phyloP scores from a whole-genome alignment of 2,888 invertebrate genomes.

The Macroteleia sp. region DNA sequence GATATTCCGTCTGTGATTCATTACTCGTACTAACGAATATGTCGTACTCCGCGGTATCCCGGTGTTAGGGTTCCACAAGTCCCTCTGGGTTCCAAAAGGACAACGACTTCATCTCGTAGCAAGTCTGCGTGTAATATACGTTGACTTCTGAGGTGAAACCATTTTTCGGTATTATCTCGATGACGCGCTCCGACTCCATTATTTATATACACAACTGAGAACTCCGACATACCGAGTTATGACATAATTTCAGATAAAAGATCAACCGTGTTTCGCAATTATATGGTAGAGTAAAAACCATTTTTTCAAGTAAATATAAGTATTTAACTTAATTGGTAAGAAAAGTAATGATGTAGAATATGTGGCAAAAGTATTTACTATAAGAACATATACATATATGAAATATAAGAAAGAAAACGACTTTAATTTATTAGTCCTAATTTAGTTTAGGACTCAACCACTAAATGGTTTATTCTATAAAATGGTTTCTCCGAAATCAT shows the following conservation, averaged over 20 bases:
- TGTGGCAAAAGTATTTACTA: too few relatives aligned
- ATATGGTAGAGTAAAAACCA: neutral
- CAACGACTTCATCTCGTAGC: constrained; percentile 73
- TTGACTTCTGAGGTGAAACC: constrained; percentile 73
- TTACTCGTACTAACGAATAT: constrained; percentile 79
- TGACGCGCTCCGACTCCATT: constrained; percentile 74
- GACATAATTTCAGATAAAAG: constrained; percentile 73
- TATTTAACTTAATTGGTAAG: too few relatives aligned
- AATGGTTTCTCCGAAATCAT: too few relatives aligned
- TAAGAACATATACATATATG: too few relatives aligned
- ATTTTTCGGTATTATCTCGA: constrained; percentile 80
- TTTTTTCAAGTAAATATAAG: neutral
- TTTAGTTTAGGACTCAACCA: too few relatives aligned
- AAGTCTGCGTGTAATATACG: constrained; percentile 31
- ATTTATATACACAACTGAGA: constrained; percentile 71
- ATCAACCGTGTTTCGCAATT: constrained; percentile 29
- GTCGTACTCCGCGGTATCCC: constrained; percentile 34
- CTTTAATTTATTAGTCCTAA: too few relatives aligned
- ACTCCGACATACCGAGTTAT: constrained; percentile 70
- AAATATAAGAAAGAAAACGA: too few relatives aligned
- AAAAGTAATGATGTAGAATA: too few relatives aligned
- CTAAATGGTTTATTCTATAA: too few relatives aligned
- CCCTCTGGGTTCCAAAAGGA: constrained; percentile 54
- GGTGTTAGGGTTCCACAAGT: constrained; percentile 53
- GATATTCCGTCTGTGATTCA: constrained; percentile 73